Base-by-base conservation (phyloP, 2,888 invertebrate genomes). In the Leptogaster cylindrica region DNA sequence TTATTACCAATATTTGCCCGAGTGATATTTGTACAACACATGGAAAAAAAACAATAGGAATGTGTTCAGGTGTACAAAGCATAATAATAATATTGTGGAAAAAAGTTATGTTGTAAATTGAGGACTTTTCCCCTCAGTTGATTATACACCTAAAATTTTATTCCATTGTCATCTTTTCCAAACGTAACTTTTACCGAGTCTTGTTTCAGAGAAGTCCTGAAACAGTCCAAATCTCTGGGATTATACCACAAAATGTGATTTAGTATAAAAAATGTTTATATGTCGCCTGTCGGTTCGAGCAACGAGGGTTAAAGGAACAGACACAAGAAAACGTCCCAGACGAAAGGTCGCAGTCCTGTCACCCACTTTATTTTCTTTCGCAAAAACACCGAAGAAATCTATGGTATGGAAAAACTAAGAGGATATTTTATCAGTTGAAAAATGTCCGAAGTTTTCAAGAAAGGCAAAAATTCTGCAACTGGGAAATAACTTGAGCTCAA, bases 231-330 rank as follows among this genome's bases (percentile, higher is more conserved):
- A 55, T 55, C 55, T 23, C 20, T 20, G 31, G 39, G 55, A 55
- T 55, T 55, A 36, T 55, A 36, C 55, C 36, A 39, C 55, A 55
- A 55, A 55, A 55, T 55, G 55, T 55, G 55, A 55, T 55, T 55
- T 55, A 55, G 39, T 55, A 55, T 55, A 55, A 55, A 55, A 52
- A 55, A 36, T 12, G 12, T 39, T 25, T 55, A 20, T 55, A 55
- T 55, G 55, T 55, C 55, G 55, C 55, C 36, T 55, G 55, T 55
- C 55, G 20, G 55, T 20, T 55, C 33, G 16, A 23, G 20, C 36
- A 55, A 55, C 55, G 39, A 55, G 55, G 55, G 36, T 55, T 36
- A 12, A 55, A 55, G 55, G 36, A 23, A 23, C 23, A 50, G 2
- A 16, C 12, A 36, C 20, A 14, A 18, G 25, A 39, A 23, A 20